Evolutionary conservation across 2,113 vertebrate species (phyloP), one percentile per base, ranked within the genome.

Genomic region (Naja naja): DNA sequence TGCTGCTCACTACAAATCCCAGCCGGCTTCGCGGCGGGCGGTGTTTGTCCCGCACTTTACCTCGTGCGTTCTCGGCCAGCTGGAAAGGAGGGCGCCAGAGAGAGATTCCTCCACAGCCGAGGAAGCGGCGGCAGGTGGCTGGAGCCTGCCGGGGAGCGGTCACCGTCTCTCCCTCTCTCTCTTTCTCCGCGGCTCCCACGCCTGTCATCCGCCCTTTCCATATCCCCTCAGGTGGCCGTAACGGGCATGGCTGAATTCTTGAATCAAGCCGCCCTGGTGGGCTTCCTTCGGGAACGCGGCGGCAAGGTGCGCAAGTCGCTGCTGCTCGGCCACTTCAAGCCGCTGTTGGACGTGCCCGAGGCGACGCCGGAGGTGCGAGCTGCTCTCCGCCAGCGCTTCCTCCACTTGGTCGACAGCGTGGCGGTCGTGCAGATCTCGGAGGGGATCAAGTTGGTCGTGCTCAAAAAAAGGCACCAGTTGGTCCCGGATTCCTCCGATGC

Each of bases 341-440:
- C 93, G n/a, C 93, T 94, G 14, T 23, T 99, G 58, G 98, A 98
- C 16, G 96, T 95, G 43, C 96, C 93, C 27, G 94, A 10, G 39
- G 88, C 91, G 98, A 22, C 98, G 74, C 97, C 96, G 4, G 96
- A 93, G 1, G 96, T 97, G 87, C 98, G 96, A 47, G 97, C 97
- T 5, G 96, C 95, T 45, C 98, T 98, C 96, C 94, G 98, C 92
- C 98, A 98, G 69, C 96, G 97, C 4, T 99, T 99, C 95, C 98
- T 98, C 97, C 95, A 94, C n/a, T 97, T 98, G 22, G 98, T 99
- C 90, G 98, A 99, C 97, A 96, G 93, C 91, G 96, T 99, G 90
- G 98, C 98, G 0, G 94, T 97, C 60, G 98, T 99, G n/a, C 98
- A 97, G 92, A 98, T 98, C 14, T 91, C 98, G 39, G 98, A 98